Percentiles rank a stretch among this genome's conserved stretches.
Conservation (phyloP, 2,797 vertebrate genomes). For the Arremon brunneinucha region DNA sequence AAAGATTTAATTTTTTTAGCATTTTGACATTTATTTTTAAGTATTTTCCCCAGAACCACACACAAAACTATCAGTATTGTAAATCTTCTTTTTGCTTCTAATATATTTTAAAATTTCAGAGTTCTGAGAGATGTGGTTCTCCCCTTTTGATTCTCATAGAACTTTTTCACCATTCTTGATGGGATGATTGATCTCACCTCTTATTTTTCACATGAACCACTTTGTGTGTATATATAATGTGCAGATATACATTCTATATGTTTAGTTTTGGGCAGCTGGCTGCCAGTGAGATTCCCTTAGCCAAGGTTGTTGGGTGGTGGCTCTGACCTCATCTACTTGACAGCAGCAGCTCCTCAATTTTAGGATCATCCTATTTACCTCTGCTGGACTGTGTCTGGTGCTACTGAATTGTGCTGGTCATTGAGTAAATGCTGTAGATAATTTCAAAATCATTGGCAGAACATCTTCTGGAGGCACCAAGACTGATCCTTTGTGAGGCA, state of each 20-base stretch:
- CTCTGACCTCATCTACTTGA: not conserved
- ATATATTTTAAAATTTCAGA: not conserved
- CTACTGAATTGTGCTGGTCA: not conserved
- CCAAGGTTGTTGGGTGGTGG: not conserved
- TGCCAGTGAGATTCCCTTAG: not conserved
- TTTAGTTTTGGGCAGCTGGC: not conserved
- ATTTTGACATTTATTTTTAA: not conserved
- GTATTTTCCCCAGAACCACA: not conserved
- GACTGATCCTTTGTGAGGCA: not conserved
- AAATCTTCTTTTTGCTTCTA: not conserved
- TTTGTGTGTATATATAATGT: accelerated
- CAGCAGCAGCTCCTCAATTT: not conserved
- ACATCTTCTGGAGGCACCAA: not conserved
- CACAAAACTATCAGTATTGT: not conserved
- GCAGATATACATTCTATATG: not conserved
- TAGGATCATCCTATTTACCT: not conserved
- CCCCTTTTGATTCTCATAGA: not conserved
- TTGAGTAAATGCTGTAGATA: not conserved
- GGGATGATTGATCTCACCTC: not conserved
- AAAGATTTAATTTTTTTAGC: accelerated
- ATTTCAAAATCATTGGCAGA: not conserved
- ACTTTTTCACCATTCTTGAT: not conserved
- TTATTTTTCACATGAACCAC: not conserved
- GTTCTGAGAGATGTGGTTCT: not conserved
- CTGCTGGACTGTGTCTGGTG: not conserved